Base-by-base conservation (phyloP, 2,797 vertebrate genomes). In the Manis javanica region DNA sequence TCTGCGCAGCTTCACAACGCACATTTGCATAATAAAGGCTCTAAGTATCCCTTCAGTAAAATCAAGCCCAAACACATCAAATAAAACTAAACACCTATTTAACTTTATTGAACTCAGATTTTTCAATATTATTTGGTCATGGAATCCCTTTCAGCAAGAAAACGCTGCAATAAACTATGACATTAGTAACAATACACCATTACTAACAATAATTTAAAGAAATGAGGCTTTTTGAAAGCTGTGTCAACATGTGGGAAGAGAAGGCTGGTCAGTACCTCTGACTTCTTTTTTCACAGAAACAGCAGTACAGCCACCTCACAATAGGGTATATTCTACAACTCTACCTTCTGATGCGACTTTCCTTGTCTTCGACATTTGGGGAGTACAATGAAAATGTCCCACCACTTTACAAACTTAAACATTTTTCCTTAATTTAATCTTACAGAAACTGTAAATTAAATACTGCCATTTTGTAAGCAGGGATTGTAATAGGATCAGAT, bases 21-120 rank as follows among this genome's bases (percentile, higher is more conserved):
- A n/a, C 2, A 82, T 89, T 78, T 91, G 37, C 63, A 74, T 69
- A 85, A 51, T 82, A 88, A 92, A 87, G 57, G 37, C 68, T 93
- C 87, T 82, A 53, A 88, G 53, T 23, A 90, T 42, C n/a, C 61
- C 55, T n/a, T 18, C 7, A 29, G 34, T 85, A 63, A 95, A 85
- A 95, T 86, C 37, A 94, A 92, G 55, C 66, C 34, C n/a, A 86
- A 69, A 59, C 13, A 63, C 69, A 91, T 82, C 64, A 93, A 91
- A 85, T 72, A 83, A 93, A 94, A 59, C 23, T 68, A 88, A 95
- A 78, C 31, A 97, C 77, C 72, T 88, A 71, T 61, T 91, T 85
- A 94, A 92, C 71, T 91, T 92, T 69, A 94, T 71, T 96, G 92
- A 97, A 74, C 72, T 78, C 87, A 88, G 29, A 49, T 92, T 97